A percentile compares a stretch with the other conserved stretches of the same genome.
Evolutionary conservation across 1,140 invertebrate genomes (phyloP).

Genomic region (Brachionus asplanchnoidis): DNA sequence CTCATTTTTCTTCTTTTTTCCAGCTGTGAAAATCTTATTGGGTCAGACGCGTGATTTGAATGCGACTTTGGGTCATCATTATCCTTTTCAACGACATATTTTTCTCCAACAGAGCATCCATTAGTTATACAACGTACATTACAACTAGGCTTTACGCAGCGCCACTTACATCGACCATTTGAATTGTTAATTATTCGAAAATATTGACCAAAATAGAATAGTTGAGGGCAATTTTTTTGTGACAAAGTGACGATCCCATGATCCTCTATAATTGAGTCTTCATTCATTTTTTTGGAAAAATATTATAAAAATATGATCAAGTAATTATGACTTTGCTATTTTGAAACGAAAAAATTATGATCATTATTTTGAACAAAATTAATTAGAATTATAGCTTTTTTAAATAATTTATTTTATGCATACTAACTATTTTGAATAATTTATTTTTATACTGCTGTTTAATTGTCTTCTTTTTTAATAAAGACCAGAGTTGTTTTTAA

Average conservation of each 20-base stretch:
- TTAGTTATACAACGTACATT: not conserved
- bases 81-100: not conserved
- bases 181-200: not conserved
- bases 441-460: not conserved
- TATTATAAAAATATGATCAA: not conserved
- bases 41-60: not conserved
- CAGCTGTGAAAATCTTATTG: not conserved
- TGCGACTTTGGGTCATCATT: not conserved
- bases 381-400: too few relatives aligned
- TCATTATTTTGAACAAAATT: not conserved
- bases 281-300: not conserved
- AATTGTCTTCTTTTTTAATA: too few relatives aligned
- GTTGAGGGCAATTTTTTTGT: not conserved
- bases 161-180: not conserved
- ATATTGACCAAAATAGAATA: not conserved
- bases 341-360: conserved; percentile 12
- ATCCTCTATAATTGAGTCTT: not conserved
- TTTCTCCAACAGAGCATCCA: not conserved
- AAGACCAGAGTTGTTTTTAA: too few relatives aligned
- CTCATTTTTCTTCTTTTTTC: not conserved
- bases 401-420: not conserved
- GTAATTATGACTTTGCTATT: not conserved
- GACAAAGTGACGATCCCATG: not conserved
- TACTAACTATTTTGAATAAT: not conserved
- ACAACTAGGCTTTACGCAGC: not conserved